Conservation (phyloP, 2,113 vertebrate species). For the Brachypodius melanocephalos region DNA sequence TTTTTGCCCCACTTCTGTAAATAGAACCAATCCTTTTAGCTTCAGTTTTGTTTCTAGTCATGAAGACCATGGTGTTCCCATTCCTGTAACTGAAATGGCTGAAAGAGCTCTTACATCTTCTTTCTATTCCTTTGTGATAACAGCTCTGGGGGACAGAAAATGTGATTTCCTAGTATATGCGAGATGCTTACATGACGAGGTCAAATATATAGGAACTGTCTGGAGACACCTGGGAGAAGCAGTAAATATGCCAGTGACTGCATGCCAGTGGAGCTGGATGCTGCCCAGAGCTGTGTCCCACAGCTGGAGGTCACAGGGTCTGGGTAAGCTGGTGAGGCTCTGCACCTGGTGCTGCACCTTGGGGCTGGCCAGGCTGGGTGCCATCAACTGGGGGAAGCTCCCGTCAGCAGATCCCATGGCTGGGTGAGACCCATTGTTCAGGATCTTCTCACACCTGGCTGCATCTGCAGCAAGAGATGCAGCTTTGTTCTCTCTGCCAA, state of each 20-base stretch:
- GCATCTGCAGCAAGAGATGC: not conserved
- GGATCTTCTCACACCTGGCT: not conserved
- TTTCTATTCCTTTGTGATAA: not conserved
- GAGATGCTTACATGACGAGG: rapidly evolving
- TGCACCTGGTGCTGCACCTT: not conserved
- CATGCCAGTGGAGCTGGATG: not conserved
- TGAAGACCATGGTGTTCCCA: not conserved
- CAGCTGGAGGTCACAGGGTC: not conserved
- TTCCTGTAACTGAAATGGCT: not conserved
- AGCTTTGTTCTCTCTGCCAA: not conserved
- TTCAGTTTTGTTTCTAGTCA: constrained; percentile 3
- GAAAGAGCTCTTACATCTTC: not conserved
- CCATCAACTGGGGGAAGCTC: not conserved
- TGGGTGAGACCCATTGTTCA: not conserved
- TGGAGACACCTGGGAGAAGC: not conserved
- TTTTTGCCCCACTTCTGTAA: not conserved
- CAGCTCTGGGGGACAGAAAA: not conserved
- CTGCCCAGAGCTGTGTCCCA: not conserved
- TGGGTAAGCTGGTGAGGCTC: not conserved
- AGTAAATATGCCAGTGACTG: not conserved
- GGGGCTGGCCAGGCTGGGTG: not conserved
- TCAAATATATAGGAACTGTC: not conserved
- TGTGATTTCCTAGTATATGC: rapidly evolving
- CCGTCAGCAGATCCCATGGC: not conserved
- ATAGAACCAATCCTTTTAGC: not conserved